Evolutionary conservation across 2,888 invertebrate genomes (phyloP).

Genomic region (Cylloceria caligata): DNA sequence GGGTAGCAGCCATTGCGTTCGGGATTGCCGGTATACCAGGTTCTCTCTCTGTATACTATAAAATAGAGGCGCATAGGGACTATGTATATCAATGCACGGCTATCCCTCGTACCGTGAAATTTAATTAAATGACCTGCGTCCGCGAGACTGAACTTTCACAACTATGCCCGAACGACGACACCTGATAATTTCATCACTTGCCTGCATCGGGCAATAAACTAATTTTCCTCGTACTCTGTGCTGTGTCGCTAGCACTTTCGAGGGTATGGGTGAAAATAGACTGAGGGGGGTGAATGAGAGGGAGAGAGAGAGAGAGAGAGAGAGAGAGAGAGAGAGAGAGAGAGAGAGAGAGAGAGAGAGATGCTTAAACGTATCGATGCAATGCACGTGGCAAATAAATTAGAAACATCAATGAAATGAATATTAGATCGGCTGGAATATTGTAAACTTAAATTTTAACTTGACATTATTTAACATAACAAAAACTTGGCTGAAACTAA

Average conservation of each 20-base stretch:
- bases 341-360: not conserved
- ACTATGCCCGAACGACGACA: slow-evolving; percentile 45
- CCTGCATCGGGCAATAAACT: slow-evolving; percentile 73
- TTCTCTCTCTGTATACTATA: not conserved
- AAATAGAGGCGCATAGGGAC: slow-evolving; percentile 17
- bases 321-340: too few species aligned
- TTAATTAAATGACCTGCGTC: slow-evolving; percentile 72
- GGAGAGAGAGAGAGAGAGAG: too few species aligned
- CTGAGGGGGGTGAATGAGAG: not conserved
- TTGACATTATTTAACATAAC: too few species aligned
- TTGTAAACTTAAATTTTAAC: not conserved
- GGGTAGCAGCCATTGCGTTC: not conserved
- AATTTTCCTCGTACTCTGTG: slow-evolving; percentile 71
- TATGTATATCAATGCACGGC: not conserved
- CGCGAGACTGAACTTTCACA: slow-evolving; percentile 56
- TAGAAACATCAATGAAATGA: not conserved
- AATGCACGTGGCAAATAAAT: not conserved
- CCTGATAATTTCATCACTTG: slow-evolving; percentile 73
- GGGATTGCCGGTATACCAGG: not conserved
- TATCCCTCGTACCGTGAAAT: slow-evolving; percentile 56
- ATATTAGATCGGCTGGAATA: not conserved
- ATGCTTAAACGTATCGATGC: not conserved
- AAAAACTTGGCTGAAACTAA: too few species aligned
- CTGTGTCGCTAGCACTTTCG: slow-evolving; percentile 46
- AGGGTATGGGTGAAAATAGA: not conserved